A percentile compares a stretch with the other conserved stretches of the same genome.
Conservation (phyloP, 2,797 vertebrate species). For the Crenichthys baileyi region DNA sequence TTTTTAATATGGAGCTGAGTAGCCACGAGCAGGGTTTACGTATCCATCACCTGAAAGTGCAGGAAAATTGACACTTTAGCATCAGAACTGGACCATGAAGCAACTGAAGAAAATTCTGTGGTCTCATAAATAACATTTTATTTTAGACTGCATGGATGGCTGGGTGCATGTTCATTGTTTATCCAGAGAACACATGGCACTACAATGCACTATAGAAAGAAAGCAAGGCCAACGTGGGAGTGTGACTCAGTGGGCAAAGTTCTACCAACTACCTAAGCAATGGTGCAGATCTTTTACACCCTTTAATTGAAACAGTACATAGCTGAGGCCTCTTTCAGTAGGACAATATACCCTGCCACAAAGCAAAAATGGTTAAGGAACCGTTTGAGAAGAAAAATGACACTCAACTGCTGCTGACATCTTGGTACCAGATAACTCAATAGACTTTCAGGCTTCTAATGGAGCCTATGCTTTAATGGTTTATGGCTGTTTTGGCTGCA, state of each 20-base stretch:
- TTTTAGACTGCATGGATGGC: not conserved
- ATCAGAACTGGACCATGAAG: not conserved
- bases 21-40: not conserved
- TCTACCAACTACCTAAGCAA: not conserved
- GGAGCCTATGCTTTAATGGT: not conserved
- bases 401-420: not conserved
- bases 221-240: constrained; percentile 1
- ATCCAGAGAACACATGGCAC: not conserved
- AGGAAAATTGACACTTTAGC: not conserved
- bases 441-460: not conserved
- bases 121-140: not conserved
- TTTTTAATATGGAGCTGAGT: not conserved
- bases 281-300: not conserved
- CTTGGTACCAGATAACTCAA: not conserved
- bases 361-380: not conserved
- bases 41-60: not conserved
- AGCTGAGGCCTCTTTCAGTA: not conserved
- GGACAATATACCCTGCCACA: not conserved
- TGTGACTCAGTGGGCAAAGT: constrained; percentile 5
- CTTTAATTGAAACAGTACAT: not conserved
- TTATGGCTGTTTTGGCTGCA: not conserved
- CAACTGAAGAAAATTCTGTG: not conserved
- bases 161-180: not conserved
- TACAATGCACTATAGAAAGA: not conserved
- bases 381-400: not conserved